phyloP scores from a whole-genome alignment of 2,113 vertebrate species.

The Eupsittula cactorum region DNA sequence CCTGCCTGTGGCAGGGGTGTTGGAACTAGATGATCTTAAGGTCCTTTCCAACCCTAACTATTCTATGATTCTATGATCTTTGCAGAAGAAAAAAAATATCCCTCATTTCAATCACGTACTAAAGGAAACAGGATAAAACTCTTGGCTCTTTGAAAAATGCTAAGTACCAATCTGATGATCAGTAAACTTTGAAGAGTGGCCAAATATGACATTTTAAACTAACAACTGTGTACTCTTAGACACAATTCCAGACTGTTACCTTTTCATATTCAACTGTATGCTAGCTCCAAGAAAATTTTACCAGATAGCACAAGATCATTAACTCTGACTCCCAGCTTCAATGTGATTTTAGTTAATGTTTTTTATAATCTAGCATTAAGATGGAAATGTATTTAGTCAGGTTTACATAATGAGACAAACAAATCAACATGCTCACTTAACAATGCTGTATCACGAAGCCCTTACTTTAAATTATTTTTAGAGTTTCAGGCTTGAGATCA shows the following conservation, averaged over 20 bases:
- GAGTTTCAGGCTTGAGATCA: not conserved
- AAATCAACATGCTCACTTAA: not conserved
- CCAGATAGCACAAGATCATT: not conserved
- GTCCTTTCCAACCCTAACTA: too few relatives aligned
- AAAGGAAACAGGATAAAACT: not conserved
- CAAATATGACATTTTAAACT: not conserved
- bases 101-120: not conserved
- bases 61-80: not conserved
- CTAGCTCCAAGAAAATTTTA: not conserved
- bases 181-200: not conserved
- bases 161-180: not conserved
- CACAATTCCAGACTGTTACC: not conserved
- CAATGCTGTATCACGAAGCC: not conserved
- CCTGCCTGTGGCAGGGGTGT: too few relatives aligned
- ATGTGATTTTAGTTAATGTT: not conserved
- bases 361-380: not conserved
- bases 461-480: not conserved
- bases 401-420: not conserved
- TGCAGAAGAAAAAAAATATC: not conserved
- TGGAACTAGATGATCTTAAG: too few relatives aligned
- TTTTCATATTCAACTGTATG: not conserved
- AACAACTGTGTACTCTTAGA: not conserved
- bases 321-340: not conserved
- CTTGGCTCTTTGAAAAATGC: not conserved
- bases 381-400: not conserved